A percentile compares a stretch with the other conserved stretches of the same genome.
Conservation (phyloP, 1,140 invertebrate genomes). For the Conopomorpha cramerella region DNA sequence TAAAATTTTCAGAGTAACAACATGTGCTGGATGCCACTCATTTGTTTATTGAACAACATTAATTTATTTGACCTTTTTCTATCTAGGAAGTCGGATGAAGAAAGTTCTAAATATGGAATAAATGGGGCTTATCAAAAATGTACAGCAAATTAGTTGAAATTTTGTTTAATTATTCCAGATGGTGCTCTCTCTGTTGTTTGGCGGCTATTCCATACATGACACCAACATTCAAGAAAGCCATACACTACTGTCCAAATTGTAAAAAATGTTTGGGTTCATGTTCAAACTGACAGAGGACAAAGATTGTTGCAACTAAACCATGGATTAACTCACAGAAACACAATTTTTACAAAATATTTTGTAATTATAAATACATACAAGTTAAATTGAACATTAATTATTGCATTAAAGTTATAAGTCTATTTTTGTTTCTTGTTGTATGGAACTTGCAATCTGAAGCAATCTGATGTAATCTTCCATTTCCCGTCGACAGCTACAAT, state of each 20-base stretch:
- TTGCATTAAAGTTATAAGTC: no score
- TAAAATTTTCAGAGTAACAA: no score
- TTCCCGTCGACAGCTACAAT: slow-evolving; percentile 82
- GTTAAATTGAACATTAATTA: no score
- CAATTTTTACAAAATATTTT: no score
- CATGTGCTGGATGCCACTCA: neutral
- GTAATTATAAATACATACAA: no score
- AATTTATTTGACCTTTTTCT: neutral
- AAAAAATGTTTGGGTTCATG: slow-evolving; percentile 31
- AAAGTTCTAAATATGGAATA: no score
- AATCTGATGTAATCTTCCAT: slow-evolving; percentile 88
- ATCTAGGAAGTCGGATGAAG: neutral
- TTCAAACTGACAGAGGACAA: no score
- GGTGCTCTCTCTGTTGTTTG: slow-evolving; percentile 41
- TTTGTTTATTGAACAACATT: neutral
- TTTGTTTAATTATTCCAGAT: slow-evolving; percentile 21
- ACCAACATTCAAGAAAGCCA: slow-evolving; percentile 28
- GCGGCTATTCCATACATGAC: slow-evolving; percentile 34
- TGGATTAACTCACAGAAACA: no score
- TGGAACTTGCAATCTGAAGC: slow-evolving; percentile 72
- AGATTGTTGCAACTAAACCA: no score
- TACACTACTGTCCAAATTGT: slow-evolving; percentile 43
- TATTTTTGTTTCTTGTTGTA: no score
- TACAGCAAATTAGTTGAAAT: neutral
- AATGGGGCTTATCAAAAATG: no score